Base-by-base conservation (phyloP, 1,140 invertebrate genomes). In the Panulirus ornatus region DNA sequence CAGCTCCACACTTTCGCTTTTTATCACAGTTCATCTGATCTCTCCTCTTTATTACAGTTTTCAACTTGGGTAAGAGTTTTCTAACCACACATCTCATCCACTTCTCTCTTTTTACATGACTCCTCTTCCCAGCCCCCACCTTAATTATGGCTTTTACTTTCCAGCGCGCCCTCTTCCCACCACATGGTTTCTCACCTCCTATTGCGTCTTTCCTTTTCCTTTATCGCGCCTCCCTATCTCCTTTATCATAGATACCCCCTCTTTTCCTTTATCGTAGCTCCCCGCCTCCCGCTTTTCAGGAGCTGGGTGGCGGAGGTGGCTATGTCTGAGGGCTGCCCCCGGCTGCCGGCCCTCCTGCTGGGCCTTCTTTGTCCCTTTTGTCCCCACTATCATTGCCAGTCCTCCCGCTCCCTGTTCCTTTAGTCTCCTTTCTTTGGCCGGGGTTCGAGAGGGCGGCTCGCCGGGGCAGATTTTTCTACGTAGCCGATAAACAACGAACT, bases 291-390 rank as follows among this genome's bases (percentile, higher is more conserved):
- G 16, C 54, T 58, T 58, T 58, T 58, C 54, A 58, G 2, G 51
- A 58, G 5, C 11, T 16, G 19, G 11, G 54, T 22, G 16, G 54
- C 3, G 19, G 54, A 14, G 16, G 5, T 58, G 19, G 54, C 54
- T 22, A 22, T 58, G 19, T 22, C 19, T 22, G 3, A 5, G 3
- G 19, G 19, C 54, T 22, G 16, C 54, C 5, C 54, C 11, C 19
- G n/a, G 14, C 54, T 58, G 3, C n/a, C 19, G 5, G 54, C 19
- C 54, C 54, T 58, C 54, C 54, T 58, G 54, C 54, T 16, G 54
- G 54, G 54, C 14, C 19, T 58, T 58, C 54, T 58, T 58, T 58
- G 54, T 58, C 54, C 54, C 54, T 58, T 58, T 58, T 58, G 54
- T 58, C 54, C 54, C n/a, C 54, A 58, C 54, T 58, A 58, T 58